Evolutionary conservation across 2,113 vertebrate species (phyloP).

Genomic region (Ctenodactylus gundi): DNA sequence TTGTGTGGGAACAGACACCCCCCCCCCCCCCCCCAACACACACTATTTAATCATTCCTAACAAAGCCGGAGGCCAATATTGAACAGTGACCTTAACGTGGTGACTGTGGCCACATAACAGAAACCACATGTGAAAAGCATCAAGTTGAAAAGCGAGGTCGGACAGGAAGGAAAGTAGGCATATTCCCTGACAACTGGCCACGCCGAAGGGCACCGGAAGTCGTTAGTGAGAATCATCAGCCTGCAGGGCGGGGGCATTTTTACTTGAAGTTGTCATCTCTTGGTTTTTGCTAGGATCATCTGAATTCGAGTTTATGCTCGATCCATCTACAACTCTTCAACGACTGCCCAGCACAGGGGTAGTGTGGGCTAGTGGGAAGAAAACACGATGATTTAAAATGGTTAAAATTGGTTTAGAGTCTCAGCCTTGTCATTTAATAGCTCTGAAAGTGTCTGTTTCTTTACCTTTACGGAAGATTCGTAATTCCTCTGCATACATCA

Average conservation of each 20-base stretch:
- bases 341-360: neutral
- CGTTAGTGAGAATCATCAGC: neutral
- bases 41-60: neutral
- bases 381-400: neutral
- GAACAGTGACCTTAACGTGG: conserved; percentile 4
- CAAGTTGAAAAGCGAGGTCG: neutral
- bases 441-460: neutral
- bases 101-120: neutral
- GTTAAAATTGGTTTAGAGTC: neutral
- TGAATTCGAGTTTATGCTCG: neutral
- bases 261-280: neutral
- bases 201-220: neutral
- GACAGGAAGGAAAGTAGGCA: neutral
- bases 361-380: neutral
- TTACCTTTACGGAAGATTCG: neutral
- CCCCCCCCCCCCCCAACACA: too few relatives aligned
- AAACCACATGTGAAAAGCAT: conserved; percentile 19
- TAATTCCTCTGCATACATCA: neutral
- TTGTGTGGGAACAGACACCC: neutral
- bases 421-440: neutral
- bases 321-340: neutral
- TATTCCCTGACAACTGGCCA: neutral
- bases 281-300: neutral
- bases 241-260: neutral
- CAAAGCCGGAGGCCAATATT: neutral